Evolutionary conservation across 2,113 vertebrate genomes (phyloP), one percentile per base, ranked within the genome.

Genomic region (Coptodon bakossiorum): DNA sequence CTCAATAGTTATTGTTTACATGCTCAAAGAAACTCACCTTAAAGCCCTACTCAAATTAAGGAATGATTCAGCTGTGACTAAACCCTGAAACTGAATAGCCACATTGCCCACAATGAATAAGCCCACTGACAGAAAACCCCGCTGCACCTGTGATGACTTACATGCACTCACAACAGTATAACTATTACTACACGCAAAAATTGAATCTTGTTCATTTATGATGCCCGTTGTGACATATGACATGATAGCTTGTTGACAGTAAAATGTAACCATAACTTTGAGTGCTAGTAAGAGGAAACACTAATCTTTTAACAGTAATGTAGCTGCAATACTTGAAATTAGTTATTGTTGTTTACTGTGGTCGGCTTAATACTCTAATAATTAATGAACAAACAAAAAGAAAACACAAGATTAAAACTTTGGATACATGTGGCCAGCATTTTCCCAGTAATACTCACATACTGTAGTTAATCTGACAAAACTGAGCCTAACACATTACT

Each of bases 1-100:
- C 82, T 63, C 36, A 53, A 27, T 53, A 36, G 61, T 80, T 84
- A 40, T 80, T 89, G 78, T 90, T 91, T 89, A 86, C 29, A 71
- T 57, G 63, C 79, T 73, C 31, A 56, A 59, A 82, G 22, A 80
- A 81, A 40, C 7, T 6, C 24, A 14, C 19, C 38, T 61, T 79
- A 13, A 29, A 85, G 71, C 50, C 38, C 45, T 24, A 73, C n/a
- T 81, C 14, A 7, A 50, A 86, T 66, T 81, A 40, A 84, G 80
- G 29, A 83, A 17, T 80, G 31, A 78, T 83, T 85, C 31, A 52
- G 57, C 38, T 78, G 48, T 85, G 17, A 50, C 7, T 68, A 17
- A 45, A 19, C 31, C 63, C 40, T 79, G 48, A 19, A 76, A 87
- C n/a, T 82, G 12, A 76, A 52, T 53, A 61, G 73, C 57, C n/a